A percentile compares a stretch with the other conserved stretches of the same genome.
These are phyloP conservation scores for Melanotaenia pygmaea DNA, from an alignment of 2,797 vertebrate species.

Conservation along the genomic window DNA sequence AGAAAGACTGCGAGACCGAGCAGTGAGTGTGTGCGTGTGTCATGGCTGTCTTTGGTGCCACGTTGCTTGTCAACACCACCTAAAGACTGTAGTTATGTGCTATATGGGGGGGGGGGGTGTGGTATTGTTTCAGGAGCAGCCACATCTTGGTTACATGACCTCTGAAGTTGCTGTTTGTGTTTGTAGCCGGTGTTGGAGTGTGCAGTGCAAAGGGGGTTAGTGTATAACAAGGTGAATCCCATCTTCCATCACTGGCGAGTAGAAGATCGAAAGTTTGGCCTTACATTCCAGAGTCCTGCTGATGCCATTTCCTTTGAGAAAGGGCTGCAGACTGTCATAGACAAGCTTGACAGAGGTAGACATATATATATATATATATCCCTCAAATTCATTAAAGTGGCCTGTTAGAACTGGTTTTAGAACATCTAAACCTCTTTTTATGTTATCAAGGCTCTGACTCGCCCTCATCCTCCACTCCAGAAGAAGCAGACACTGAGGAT, in stretches of 20 bases:
- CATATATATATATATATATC: neutral
- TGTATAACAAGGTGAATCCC: constrained; percentile 95
- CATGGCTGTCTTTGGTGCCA: constrained; percentile 67
- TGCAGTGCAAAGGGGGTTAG: constrained; percentile 87
- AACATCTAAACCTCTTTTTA: constrained; percentile 25
- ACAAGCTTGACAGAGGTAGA: constrained; percentile 89
- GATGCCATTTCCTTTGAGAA: constrained; percentile 92
- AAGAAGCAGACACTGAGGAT: constrained; percentile 85
- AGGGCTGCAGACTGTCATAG: constrained; percentile 88
- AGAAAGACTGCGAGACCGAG: constrained; percentile 91
- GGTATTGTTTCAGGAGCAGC: neutral
- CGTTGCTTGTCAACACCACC: constrained; percentile 52
- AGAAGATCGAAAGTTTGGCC: constrained; percentile 91
- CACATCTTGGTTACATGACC: neutral
- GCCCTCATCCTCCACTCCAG: constrained; percentile 84
- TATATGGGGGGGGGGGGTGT: constrained; percentile 8
- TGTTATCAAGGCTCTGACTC: constrained; percentile 80
- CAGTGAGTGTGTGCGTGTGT: constrained; percentile 90
- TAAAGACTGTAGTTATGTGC: constrained; percentile 47
- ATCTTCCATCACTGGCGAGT: constrained; percentile 97
- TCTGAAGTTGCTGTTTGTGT: constrained; percentile 43
- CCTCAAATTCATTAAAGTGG: neutral
- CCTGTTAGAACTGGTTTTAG: neutral
- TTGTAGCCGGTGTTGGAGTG: constrained; percentile 92
- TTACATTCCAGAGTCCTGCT: constrained; percentile 93